Evolutionary conservation across 2,797 vertebrate species (phyloP), one percentile per base, ranked within the genome.

Genomic region (Epinephelus malabaricus): DNA sequence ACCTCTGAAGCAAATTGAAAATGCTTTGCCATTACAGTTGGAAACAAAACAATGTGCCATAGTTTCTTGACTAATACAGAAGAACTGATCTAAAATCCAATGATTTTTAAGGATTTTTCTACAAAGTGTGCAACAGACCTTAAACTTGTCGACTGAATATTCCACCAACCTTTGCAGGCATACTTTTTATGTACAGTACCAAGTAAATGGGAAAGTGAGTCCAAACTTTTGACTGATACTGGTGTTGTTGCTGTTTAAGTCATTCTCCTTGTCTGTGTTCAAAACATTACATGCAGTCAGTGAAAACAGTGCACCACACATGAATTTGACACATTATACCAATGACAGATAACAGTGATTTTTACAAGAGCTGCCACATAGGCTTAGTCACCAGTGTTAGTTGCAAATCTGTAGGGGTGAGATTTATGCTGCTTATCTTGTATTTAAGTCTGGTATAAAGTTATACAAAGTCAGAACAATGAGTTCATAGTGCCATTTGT

Each of bases 21-120:
- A 53, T 0, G 11, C 15, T 25, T 49, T 0, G 0, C 30, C 40
- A n/a, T 34, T n/a, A 0, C 27, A 50, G 4, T 34, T 50, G 19
- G 3, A n/a, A 60, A 40, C n/a, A 51, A 38, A 40, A 51, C 15
- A 23, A 14, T 50, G 27, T 8, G 0, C 2, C 1, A 19, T 14
- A 50, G 15, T 51, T 25, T 50, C 19, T 71, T 0, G 6, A 58
- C 15, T 34, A 3, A 59, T 15, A n/a, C 18, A 58, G 34, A 69
- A n/a, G 21, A 69, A n/a, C 3, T 56, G 1, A 69, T 4, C 25
- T 34, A 3, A 69, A 34, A 59, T 34, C 43, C 5, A 13, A 50
- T 62, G 18, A 66, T 17, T 51, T 4, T 66, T 51, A 13, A 11
- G 12, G 23, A 30, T 12, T 12, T 54, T 62, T 73, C 11, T 40